Evolutionary conservation across 2,797 vertebrate species (phyloP), one percentile per base, ranked within the genome.

Genomic region (Enteromius paludinosus): DNA sequence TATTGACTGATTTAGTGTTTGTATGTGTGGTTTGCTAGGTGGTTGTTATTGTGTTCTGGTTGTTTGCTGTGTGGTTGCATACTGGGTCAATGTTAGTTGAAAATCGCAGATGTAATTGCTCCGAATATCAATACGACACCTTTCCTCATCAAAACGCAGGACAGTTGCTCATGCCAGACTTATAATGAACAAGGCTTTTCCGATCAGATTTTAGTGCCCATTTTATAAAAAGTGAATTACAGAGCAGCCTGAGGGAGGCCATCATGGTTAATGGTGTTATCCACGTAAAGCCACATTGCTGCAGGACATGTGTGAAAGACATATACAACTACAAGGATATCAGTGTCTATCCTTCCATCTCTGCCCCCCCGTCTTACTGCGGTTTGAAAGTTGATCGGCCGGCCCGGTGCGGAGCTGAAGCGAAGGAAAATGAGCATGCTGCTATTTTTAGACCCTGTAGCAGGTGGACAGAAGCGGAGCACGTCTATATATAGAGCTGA

Each of bases 401-500:
- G 38, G 49, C 75, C 86, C 84, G 61, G 78, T 68, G 43, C 79
- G 54, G 84, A 88, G 74, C 79, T 83, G 81, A 69, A 84, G 68
- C 1, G 25, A 47, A 83, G 86, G 85, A 91, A 88, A 91, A 85
- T 87, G 89, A 90, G 89, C 81, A 66, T 80, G 66, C 25, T 80
- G 88, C 89, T 95, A 95, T 93, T 93, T 94, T 92, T 94, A 94
- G 90, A 86, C 6, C 30, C 83, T 69, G 85, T 79, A 86, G 89
- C 88, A 89, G 90, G 86, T 89, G 89, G 88, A 91, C 90, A 89
- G 88, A 88, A 85, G 88, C 90, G 72, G 68, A 78, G 75, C 68
- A 68, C 41, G 1, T 78, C 92, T 94, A 93, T 90, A 93, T 92
- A 91, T 94, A 94, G 93, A 66, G 81, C 83, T 45, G 86, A 78